Percentiles rank a stretch among this genome's conserved stretches.
Conservation (phyloP, 1,140 invertebrate species). For the Cylas formicarius region DNA sequence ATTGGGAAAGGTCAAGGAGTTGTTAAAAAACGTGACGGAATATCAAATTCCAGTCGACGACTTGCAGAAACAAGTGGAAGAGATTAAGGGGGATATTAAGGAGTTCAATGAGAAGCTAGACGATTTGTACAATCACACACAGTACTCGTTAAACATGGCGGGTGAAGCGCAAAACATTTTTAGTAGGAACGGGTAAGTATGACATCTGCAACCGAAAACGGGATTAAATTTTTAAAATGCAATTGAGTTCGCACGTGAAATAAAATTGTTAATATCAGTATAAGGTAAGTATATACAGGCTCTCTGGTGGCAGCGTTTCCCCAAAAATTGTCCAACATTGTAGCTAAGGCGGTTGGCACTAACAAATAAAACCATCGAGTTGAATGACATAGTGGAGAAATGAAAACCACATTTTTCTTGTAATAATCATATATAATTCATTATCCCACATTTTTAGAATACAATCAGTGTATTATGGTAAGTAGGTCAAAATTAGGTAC, state of each 20-base stretch:
- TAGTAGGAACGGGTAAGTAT: slow-evolving; percentile 48
- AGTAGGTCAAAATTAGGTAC: too few relatives aligned
- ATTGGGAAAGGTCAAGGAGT: slow-evolving; percentile 52
- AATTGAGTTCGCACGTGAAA: too few relatives aligned
- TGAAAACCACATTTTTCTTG: too few relatives aligned
- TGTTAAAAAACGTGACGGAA: slow-evolving; percentile 59
- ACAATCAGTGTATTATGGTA: too few relatives aligned
- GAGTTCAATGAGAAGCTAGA: slow-evolving; percentile 60
- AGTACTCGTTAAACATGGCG: slow-evolving; percentile 53
- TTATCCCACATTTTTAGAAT: too few relatives aligned
- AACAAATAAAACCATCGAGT: too few relatives aligned
- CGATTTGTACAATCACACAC: slow-evolving; percentile 63
- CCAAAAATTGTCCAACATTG: neutral
- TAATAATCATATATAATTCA: too few relatives aligned
- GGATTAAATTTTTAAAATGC: neutral
- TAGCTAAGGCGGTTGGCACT: too few relatives aligned
- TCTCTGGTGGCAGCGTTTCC: neutral
- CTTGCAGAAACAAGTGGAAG: slow-evolving; percentile 47
- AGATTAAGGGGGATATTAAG: slow-evolving; percentile 51
- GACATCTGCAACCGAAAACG: neutral
- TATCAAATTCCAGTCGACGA: slow-evolving; percentile 61
- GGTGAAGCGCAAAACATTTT: slow-evolving; percentile 57
- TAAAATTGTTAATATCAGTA: too few relatives aligned
- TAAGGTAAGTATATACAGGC: slow-evolving; percentile 1
- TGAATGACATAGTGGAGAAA: too few relatives aligned